These are phyloP conservation scores for Mohoua ochrocephala DNA, from an alignment of 2,113 vertebrate species.

Conservation along the genomic window DNA sequence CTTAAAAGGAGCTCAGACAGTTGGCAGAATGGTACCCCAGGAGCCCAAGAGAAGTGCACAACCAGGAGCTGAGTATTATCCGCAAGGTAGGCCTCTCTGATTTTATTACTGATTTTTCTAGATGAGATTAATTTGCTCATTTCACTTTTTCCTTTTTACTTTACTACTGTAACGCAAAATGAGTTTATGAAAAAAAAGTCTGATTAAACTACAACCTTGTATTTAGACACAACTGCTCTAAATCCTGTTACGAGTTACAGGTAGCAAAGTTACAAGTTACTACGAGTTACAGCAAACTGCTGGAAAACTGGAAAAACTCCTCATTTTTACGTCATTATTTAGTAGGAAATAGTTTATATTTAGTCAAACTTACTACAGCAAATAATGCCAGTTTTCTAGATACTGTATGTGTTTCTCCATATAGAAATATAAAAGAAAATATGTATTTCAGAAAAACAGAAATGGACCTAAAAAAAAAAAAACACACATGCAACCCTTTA, in stretches of 20 bases:
- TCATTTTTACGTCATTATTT: not conserved
- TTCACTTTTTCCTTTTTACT: not conserved
- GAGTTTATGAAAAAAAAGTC: not conserved
- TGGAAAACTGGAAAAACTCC: not conserved
- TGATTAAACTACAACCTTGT: not conserved
- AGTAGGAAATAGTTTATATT: not conserved
- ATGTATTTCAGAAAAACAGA: not conserved
- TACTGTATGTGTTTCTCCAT: not conserved
- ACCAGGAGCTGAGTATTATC: not conserved
- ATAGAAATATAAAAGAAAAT: not conserved
- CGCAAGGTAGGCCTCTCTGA: constrained; percentile 2
- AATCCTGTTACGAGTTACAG: not conserved
- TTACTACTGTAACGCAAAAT: not conserved
- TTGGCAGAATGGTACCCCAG: not conserved
- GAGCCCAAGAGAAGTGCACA: not conserved
- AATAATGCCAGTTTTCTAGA: not conserved
- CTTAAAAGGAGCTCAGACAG: constrained; percentile 23
- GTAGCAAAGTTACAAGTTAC: not conserved
- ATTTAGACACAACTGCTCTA: not conserved
- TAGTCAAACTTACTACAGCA: not conserved
- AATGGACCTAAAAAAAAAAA: not conserved
- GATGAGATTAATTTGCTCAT: not conserved
- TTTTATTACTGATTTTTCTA: not conserved
- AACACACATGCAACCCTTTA: not conserved
- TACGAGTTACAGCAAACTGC: not conserved